phyloP scores from a whole-genome alignment of 2,113 vertebrate genomes.

The Stictonetta naevosa region DNA sequence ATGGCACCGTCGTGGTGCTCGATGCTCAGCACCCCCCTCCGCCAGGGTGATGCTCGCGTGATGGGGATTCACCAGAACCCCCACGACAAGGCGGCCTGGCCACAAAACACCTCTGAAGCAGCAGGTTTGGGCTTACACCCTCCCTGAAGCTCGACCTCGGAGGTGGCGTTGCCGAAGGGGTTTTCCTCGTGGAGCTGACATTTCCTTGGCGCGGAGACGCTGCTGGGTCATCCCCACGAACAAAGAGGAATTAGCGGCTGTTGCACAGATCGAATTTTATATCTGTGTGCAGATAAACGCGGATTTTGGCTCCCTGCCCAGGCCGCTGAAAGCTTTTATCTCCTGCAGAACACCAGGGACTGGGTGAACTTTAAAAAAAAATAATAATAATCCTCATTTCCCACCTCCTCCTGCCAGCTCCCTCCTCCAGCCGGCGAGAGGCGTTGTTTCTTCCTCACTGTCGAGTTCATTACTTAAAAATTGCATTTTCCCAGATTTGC shows the following conservation, averaged over 20 bases:
- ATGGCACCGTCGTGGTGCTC: rapidly evolving
- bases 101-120: not conserved
- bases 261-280: not conserved
- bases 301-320: conserved; percentile 20
- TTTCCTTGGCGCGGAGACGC: rapidly evolving
- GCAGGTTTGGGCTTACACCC: not conserved
- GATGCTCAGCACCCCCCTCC: not conserved
- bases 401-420: not conserved
- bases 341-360: conserved; percentile 20
- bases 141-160: rapidly evolving
- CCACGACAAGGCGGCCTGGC: rapidly evolving
- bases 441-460: not conserved
- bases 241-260: not conserved
- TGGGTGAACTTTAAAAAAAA: not conserved
- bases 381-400: not conserved
- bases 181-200: not conserved
- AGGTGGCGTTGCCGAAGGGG: not conserved
- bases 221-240: rapidly evolving
- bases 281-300: not conserved
- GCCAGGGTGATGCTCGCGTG: rapidly evolving
- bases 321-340: not conserved
- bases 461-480: not conserved
- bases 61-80: not conserved
- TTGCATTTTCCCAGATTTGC: not conserved
- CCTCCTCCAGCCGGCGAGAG: not conserved